These are phyloP conservation scores for Dexiosoma caninum DNA, from an alignment of 2,888 invertebrate genomes.

Conservation along the genomic window DNA sequence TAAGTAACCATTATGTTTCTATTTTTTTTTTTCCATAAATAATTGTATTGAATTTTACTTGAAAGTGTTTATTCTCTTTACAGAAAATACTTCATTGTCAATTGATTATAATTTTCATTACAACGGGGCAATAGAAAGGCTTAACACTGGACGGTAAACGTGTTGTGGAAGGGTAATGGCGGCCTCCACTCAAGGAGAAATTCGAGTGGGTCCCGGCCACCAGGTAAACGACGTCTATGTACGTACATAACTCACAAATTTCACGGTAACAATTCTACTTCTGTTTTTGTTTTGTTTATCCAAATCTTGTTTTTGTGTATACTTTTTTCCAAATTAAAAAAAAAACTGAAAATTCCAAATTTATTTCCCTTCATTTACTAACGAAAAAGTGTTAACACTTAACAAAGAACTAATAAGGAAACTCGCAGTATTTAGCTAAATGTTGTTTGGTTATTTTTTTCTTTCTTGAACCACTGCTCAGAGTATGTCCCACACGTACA, in stretches of 20 bases:
- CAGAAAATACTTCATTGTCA: conserved; percentile 68
- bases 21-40: not conserved
- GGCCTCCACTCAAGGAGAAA: conserved; percentile 87
- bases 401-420: too few relatives aligned
- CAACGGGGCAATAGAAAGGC: conserved; percentile 76
- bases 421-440: too few relatives aligned
- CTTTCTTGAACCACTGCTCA: too few relatives aligned
- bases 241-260: conserved; percentile 81
- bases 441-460: too few relatives aligned
- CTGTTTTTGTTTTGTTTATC: conserved; percentile 59
- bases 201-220: conserved; percentile 87
- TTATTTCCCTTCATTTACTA: conserved; percentile 28
- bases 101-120: conserved; percentile 73
- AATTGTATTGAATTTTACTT: not conserved
- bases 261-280: conserved; percentile 79
- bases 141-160: conserved; percentile 78
- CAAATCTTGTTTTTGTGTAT: conserved; percentile 54
- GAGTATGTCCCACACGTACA: too few relatives aligned
- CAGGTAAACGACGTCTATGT: conserved; percentile 85
- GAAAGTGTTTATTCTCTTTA: conserved; percentile 24
- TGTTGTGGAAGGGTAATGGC: conserved; percentile 79
- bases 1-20: too few relatives aligned
- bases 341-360: conserved; percentile 65
- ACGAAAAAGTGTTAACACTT: conserved; percentile 2
- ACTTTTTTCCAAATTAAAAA: not conserved